phyloP scores from a whole-genome alignment of 2,113 vertebrate species.

The Leucoraja erinaceus region DNA sequence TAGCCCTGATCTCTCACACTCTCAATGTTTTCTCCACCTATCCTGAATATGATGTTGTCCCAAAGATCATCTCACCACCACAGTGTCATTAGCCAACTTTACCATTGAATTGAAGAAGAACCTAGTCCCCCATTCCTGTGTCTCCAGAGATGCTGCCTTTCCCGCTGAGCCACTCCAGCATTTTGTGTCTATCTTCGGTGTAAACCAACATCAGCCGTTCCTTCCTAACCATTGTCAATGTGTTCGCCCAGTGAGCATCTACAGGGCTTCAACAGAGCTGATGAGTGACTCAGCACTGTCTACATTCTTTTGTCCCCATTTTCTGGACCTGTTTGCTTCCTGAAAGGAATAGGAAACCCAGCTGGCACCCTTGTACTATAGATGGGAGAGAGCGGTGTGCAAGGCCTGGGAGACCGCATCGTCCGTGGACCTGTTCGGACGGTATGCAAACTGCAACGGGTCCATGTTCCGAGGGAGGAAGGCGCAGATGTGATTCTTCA shows the following conservation, averaged over 20 bases:
- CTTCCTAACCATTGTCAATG: not conserved
- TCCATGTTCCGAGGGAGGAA: too few relatives aligned
- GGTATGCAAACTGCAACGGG: too few relatives aligned
- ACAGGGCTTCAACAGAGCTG: not conserved
- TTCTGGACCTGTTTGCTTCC: not conserved
- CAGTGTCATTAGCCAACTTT: not conserved
- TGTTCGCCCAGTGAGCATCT: not conserved
- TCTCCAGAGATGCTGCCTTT: too few relatives aligned
- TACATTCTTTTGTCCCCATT: not conserved
- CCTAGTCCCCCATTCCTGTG: too few relatives aligned
- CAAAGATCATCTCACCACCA: not conserved
- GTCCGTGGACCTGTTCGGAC: too few relatives aligned
- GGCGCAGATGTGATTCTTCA: too few relatives aligned
- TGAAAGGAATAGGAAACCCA: not conserved
- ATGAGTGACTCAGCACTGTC: not conserved
- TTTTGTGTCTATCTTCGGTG: too few relatives aligned
- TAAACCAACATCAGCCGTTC: too few relatives aligned
- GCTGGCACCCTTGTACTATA: not conserved
- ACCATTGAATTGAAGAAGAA: not conserved
- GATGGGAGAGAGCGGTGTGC: too few relatives aligned
- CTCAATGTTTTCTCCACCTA: not conserved
- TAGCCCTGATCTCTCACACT: too few relatives aligned
- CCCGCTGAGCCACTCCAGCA: too few relatives aligned
- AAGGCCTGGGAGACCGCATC: too few relatives aligned
- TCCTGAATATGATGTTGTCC: not conserved